Base-by-base conservation (phyloP, 2,888 invertebrate species). In the Acronicta alni region DNA sequence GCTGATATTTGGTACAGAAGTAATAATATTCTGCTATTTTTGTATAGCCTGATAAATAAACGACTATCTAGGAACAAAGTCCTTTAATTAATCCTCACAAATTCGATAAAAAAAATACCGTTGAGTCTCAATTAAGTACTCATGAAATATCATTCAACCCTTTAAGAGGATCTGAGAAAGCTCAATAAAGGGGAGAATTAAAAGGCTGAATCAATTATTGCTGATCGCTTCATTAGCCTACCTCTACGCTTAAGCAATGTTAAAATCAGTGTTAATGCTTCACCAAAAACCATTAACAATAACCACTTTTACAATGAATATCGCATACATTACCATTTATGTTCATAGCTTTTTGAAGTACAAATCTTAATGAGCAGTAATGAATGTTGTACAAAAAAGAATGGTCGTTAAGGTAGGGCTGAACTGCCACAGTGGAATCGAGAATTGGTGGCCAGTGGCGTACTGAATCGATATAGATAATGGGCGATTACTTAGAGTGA, bases 401-500 rank as follows among this genome's bases (percentile, higher is more conserved):
- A 44, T 42, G 4, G n/a, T 58, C 16, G 49, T 15, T 12, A 14
- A 16, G 30, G 57, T 16, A 37, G 26, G 41, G 20, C 37, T 20
- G 41, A 41, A 14, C 42, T 23, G 58, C 71, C 58, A 53, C 49
- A 52, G 59, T 45, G 56, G 66, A 65, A 73, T 78, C 72, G 77
- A 72, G 80, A 81, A 82, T 82, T 79, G 75, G 78, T 80, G 82
- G 80, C 80, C 79, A 77, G 72, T 71, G 79, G 77, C 73, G 73
- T 79, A 75, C 75, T 79, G 82, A 88, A 87, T 87, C 86, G 85
- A 86, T 88, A 86, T 82, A 85, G 86, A 89, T 88, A 89, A 89
- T 89, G 85, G 87, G 59, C 86, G 89, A 89, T 89, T 89, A 90
- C 87, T 89, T 87, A 87, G 77, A 81, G 81, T 77, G 80, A 86